Base-by-base conservation (phyloP, 2,888 invertebrate species). In the Petrophora chlorosata region DNA sequence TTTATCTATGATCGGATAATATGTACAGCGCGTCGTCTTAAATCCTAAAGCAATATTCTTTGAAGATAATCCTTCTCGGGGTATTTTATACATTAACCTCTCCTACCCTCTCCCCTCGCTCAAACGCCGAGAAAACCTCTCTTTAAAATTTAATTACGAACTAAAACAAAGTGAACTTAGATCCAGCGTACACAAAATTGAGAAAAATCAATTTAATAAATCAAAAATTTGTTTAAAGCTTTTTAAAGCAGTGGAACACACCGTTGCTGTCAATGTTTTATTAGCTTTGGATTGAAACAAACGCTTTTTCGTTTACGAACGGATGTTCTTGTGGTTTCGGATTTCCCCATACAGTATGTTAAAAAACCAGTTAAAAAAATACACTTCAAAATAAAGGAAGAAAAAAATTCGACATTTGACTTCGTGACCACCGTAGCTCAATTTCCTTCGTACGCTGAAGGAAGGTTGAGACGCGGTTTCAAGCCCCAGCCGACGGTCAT, bases 41-140 rank as follows among this genome's bases (percentile, higher is more conserved):
- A 48, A 32, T 48, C 44, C 30, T 30, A 42, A 53, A 34, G 30
- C 35, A 58, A 50, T 51, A 45, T 56, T 46, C 50, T 47, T 38
- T 14, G 19, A 5, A 23, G 48, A 39, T 64, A 44, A 58, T 60
- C 45, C 53, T 47, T 53, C 50, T 62, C 40, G 34, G 13, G 28
- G 10, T 16, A 42, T 52, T 45, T 40, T 59, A 56, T 41, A 47
- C 53, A 65, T 67, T 65, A 61, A 44, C 40, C 61, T 62, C 4
- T 8, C 7, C 23, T 8, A 3, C n/a, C 7, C 23, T 8, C 3
- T 4, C 0, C 5, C 17, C 23, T 43, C 32, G 12, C 12, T 23
- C 14, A 13, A 52, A 32, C 12, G 16, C 33, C 28, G 19, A 13
- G 19, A 26, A 34, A 53, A n/a, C n/a, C n/a, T n/a, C n/a, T n/a